phyloP scores from a whole-genome alignment of 2,888 invertebrate genomes.

The Ptychoptera albimana region DNA sequence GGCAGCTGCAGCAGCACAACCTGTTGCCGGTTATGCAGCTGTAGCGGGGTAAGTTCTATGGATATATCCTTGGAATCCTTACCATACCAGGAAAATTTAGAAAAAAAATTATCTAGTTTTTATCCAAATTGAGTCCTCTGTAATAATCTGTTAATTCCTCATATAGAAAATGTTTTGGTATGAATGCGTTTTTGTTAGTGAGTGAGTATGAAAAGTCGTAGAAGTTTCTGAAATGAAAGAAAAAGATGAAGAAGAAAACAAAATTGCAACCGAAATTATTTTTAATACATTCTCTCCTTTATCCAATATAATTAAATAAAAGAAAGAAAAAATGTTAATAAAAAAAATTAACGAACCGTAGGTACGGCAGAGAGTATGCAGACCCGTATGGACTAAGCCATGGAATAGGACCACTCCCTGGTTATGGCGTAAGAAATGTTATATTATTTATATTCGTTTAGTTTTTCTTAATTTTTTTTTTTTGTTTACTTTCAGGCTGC shows the following conservation, averaged over 20 bases:
- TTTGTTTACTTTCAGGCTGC: constrained; percentile 52
- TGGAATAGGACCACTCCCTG: constrained; percentile 90
- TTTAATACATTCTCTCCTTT: too few species aligned
- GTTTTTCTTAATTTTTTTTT: constrained; percentile 6
- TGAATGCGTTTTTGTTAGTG: too few species aligned
- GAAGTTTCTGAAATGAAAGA: too few species aligned
- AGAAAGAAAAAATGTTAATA: too few species aligned
- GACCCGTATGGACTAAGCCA: constrained; percentile 83
- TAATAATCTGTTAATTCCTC: too few species aligned
- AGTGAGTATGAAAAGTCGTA: too few species aligned
- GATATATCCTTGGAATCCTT: too few species aligned
- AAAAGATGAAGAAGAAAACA: too few species aligned
- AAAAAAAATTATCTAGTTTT: background rate
- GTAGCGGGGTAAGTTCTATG: constrained; percentile 44
- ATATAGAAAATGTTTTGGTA: too few species aligned
- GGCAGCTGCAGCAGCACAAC: constrained; percentile 45
- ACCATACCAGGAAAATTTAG: background rate
- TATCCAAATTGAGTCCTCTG: too few species aligned
- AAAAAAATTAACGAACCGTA: constrained; percentile 22
- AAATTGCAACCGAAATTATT: too few species aligned
- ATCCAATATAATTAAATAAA: too few species aligned
- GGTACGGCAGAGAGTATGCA: constrained; percentile 80
- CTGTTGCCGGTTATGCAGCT: constrained; percentile 54
- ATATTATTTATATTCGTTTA: constrained; percentile 1
- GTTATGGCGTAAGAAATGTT: constrained; percentile 72